A percentile compares a stretch with the other conserved stretches of the same genome.
Evolutionary conservation across 2,113 vertebrate genomes (phyloP).

Genomic region (Hirundichthys speculiger): DNA sequence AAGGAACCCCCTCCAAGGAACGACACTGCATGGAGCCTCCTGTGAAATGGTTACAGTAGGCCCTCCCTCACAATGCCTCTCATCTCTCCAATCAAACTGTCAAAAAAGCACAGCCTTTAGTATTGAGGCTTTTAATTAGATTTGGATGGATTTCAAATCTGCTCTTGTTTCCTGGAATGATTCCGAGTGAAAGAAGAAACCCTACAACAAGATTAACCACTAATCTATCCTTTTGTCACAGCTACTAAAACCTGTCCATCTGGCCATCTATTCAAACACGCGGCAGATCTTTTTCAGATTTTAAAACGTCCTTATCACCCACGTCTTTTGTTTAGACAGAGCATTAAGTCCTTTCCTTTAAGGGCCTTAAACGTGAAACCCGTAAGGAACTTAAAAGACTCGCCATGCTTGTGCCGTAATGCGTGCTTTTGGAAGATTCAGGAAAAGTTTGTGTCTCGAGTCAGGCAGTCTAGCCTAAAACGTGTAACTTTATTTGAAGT

Average conservation of each 20-base stretch:
- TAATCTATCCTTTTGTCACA: slow-evolving; percentile 71
- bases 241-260: slow-evolving; percentile 56
- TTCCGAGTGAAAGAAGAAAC: slow-evolving; percentile 74
- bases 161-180: slow-evolving; percentile 77
- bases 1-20: slow-evolving; percentile 63
- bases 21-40: slow-evolving; percentile 70
- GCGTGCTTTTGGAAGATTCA: slow-evolving; percentile 7
- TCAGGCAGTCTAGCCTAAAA: slow-evolving; percentile 23
- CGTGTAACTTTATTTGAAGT: slow-evolving; percentile 9
- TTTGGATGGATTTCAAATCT: slow-evolving; percentile 80
- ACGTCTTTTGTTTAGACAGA: slow-evolving; percentile 15
- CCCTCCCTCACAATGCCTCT: slow-evolving; percentile 61
- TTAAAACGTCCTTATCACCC: slow-evolving; percentile 24
- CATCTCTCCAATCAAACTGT: slow-evolving; percentile 77
- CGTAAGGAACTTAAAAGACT: not conserved
- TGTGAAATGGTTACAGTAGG: slow-evolving; percentile 75
- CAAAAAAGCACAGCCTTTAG: slow-evolving; percentile 74
- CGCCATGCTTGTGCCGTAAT: not conserved
- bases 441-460: not conserved
- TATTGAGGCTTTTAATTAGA: slow-evolving; percentile 77
- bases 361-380: not conserved
- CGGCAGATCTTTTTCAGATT: slow-evolving; percentile 18
- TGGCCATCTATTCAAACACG: slow-evolving; percentile 43
- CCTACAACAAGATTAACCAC: slow-evolving; percentile 74
- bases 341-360: slow-evolving; percentile 2